phyloP scores from a whole-genome alignment of 2,888 invertebrate genomes.

The Ophonus ardosiacus region DNA sequence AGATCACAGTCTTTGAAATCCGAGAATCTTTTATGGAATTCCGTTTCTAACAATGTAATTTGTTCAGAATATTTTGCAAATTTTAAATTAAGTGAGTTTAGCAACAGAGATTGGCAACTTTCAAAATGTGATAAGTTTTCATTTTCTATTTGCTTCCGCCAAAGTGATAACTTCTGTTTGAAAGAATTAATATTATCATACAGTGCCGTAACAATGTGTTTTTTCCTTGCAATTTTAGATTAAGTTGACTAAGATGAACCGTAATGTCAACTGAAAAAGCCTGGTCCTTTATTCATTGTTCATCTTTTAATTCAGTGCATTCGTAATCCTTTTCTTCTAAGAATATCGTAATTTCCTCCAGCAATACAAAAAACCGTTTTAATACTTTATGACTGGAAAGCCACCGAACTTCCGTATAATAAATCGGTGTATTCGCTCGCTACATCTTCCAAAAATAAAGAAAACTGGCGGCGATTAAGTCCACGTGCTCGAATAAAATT shows the following conservation, averaged over 20 bases:
- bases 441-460: conserved; percentile 65
- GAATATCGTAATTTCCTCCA: conserved; percentile 29
- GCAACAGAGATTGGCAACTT: too few relatives aligned
- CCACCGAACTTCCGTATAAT: conserved; percentile 67
- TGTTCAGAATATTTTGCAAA: too few relatives aligned
- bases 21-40: too few relatives aligned
- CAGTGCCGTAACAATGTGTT: too few relatives aligned
- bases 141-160: not conserved
- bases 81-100: too few relatives aligned
- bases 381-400: conserved; percentile 66
- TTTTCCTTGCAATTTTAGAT: conserved; percentile 57
- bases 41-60: too few relatives aligned
- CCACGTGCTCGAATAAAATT: conserved; percentile 66
- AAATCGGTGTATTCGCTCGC: conserved; percentile 66
- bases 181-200: conserved; percentile 56
- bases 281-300: conserved; percentile 50
- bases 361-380: conserved; percentile 61
- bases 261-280: conserved; percentile 55
- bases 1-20: too few relatives aligned
- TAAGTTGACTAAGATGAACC: conserved; percentile 55
- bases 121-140: too few relatives aligned
- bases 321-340: conserved; percentile 15
- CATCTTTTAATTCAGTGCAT: conserved; percentile 57
- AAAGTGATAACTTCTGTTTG: conserved; percentile 51
- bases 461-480: conserved; percentile 66